Evolutionary conservation across 2,888 invertebrate species (phyloP).

Genomic region (Heliconius aoede): DNA sequence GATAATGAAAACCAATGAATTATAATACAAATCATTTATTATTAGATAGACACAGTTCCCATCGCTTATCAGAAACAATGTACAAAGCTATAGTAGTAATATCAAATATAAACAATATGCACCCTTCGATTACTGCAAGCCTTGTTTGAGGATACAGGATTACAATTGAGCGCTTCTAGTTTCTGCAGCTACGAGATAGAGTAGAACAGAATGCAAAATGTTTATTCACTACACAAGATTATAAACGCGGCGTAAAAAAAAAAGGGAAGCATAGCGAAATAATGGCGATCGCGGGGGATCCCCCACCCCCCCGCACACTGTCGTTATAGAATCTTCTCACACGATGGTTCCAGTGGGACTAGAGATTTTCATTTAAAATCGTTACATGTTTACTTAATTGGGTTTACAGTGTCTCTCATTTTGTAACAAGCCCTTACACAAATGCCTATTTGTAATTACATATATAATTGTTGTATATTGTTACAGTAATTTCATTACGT

Average conservation of each 20-base stretch:
- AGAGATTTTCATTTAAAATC: constrained; percentile 86
- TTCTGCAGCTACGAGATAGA: constrained; percentile 78
- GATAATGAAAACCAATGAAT: constrained; percentile 58
- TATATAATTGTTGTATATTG: constrained; percentile 77
- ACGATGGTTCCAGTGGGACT: constrained; percentile 86
- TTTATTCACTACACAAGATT: constrained; percentile 79
- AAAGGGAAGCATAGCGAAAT: constrained; percentile 78
- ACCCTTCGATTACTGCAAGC: constrained; percentile 84
- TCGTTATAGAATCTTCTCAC: constrained; percentile 67
- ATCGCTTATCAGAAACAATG: constrained; percentile 88
- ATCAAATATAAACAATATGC: constrained; percentile 85
- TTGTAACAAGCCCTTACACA: constrained; percentile 86
- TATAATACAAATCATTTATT: constrained; percentile 89
- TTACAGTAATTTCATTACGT: constrained; percentile 84
- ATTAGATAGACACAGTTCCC: constrained; percentile 89
- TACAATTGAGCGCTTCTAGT: constrained; percentile 81
- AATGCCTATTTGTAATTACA: constrained; percentile 83
- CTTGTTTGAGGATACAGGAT: constrained; percentile 81
- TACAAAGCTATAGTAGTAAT: constrained; percentile 87
- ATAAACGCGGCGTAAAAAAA: constrained; percentile 78
- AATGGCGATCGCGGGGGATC: constrained; percentile 50
- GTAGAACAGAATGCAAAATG: constrained; percentile 80
- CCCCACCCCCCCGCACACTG: constrained; percentile 34
- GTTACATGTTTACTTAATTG: constrained; percentile 78
- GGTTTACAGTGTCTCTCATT: constrained; percentile 86